Evolutionary conservation across 92 coral and sea anemone species (phyloP), one percentile per base, ranked within the genome.

Genomic region (Nematostella vectensis): DNA sequence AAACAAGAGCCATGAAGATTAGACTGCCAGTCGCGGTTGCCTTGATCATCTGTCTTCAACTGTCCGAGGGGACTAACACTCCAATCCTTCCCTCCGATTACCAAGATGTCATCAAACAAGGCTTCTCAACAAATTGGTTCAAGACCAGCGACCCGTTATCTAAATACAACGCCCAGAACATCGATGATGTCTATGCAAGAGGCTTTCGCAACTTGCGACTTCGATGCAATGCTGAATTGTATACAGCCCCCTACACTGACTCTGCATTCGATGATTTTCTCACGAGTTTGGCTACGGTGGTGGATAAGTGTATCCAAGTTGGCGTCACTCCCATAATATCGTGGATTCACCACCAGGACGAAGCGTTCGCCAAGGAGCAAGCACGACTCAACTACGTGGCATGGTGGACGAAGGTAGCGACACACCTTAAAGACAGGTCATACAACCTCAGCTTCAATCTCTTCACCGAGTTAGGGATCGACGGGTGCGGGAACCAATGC

Each of bases 381-480:
- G 82, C 51, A n/a, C 76, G 77, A 0, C 13, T 9, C 20, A 47
- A 50, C 47, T 80, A 80, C 39, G 50, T 80, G 19, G 23, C 55
- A 4, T 80, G 87, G 87, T 80, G 87, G 87, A 57, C 55, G 16
- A 50, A 38, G 38, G 87, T 80, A 26, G 87, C 87, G 11, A 30
- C 23, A 1, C 59, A 62, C 13, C 44, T 80, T 3, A 80, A 38
- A 58, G 64, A 75, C 59, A 80, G 30, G 62, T 66, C 73, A 48
- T 74, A 79, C 39, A 50, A 57, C 25, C 69, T 47, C n/a, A n/a
- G n/a, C n/a, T n/a, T n/a, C n/a, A n/a, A n/a, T n/a, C n/a, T n/a
- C n/a, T n/a, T n/a, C n/a, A 79, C 87, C 18, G 87, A 79, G 69
- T 77, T 79, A 31, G 87, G 87, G 8, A 12, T 75, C 6, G 87